Conservation (phyloP, 2,797 vertebrate species). For the Coranthus polyacanthus region DNA sequence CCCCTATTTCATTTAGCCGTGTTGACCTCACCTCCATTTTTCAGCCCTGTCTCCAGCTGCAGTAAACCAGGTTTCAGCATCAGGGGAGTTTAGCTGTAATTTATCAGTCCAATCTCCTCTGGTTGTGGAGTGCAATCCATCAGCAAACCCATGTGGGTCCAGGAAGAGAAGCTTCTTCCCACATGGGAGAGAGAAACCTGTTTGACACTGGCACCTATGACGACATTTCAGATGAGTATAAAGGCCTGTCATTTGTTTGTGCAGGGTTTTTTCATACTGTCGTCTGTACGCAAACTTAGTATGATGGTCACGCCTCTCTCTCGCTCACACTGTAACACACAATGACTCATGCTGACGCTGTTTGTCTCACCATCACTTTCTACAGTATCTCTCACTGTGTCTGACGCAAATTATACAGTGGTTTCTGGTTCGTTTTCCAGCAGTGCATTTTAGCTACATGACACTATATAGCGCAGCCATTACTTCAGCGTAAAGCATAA, state of each 20-base stretch:
- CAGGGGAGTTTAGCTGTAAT: conserved; percentile 61
- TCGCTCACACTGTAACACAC: background rate
- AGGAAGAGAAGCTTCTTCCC: conserved; percentile 30
- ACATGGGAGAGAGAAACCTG: conserved; percentile 40
- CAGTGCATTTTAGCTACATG: too few relatives aligned
- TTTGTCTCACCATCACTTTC: too few relatives aligned
- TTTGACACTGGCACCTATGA: conserved; percentile 49
- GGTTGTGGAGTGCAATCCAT: conserved; percentile 55
- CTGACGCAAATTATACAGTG: too few relatives aligned
- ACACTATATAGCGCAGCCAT: too few relatives aligned
- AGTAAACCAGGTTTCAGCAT: conserved; percentile 64
- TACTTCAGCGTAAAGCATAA: too few relatives aligned
- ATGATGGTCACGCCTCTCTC: conserved; percentile 1
- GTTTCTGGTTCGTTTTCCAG: too few relatives aligned
- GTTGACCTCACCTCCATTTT: conserved; percentile 55
- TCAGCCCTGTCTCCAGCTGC: conserved; percentile 58
- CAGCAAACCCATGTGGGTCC: conserved; percentile 55
- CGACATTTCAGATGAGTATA: conserved; percentile 35
- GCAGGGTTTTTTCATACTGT: conserved; percentile 24
- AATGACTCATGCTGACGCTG: background rate
- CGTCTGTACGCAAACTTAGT: conserved; percentile 11
- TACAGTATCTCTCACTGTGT: too few relatives aligned
- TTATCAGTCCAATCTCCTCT: conserved; percentile 62
- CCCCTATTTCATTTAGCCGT: conserved; percentile 39
- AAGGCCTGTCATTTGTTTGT: conserved; percentile 39